Base-by-base conservation (phyloP, 2,888 invertebrate genomes). In the Podabrus alpinus region DNA sequence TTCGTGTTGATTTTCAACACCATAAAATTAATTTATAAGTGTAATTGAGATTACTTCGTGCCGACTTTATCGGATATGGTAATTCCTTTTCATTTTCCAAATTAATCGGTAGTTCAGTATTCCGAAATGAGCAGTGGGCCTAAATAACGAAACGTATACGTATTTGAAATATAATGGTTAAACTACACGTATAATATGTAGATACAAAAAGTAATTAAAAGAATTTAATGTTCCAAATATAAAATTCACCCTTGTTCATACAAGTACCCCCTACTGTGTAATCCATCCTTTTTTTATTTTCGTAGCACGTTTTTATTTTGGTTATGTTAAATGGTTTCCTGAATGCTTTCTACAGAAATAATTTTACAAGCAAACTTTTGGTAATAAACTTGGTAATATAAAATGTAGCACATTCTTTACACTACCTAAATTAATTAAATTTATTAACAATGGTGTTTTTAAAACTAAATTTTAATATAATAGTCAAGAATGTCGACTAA, bases 141-240 rank as follows among this genome's bases (percentile, higher is more conserved):
- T 78, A 80, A 80, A 81, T 81, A 81, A 81, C 82, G 80, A 80
- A 80, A 80, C 82, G 83, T 84, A n/a, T 84, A 29, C 29, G 13
- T 29, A 29, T 82, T 83, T 82, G 81, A 70, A 84, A 86, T 85
- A 85, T 86, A 86, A 86, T 84, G 85, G 85, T 82, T 83, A 81
- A 85, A 85, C 85, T 85, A 85, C 85, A 85, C 85, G 84, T 85
- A 85, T 86, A 85, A 85, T 85, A 86, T 86, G 86, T 86, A 86
- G 86, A 86, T 86, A 86, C 85, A 83, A 84, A 85, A 85, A 84
- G 86, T 86, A 86, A 86, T 86, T 86, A 86, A 86, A 86, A 85
- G 86, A 86, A 86, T 86, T 86, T 86, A 86, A 86, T 86, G 86
- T 86, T 84, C 85, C 85, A 86, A 85, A 86, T 86, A 86, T 86